Base-by-base conservation (phyloP, 2,797 vertebrate genomes). In the Spea hammondii region DNA sequence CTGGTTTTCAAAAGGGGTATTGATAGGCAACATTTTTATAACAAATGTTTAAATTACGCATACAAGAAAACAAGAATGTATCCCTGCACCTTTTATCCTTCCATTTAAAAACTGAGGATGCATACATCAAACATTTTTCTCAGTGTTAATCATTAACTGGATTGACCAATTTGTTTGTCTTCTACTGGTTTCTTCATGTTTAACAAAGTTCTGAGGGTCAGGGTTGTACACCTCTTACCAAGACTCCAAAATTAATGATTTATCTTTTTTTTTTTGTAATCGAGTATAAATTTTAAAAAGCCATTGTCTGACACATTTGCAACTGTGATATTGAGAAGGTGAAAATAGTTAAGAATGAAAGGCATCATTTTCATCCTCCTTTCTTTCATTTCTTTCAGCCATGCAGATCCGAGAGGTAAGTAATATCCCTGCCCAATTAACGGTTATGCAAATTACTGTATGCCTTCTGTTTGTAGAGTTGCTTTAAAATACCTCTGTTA, bases 391-490 rank as follows among this genome's bases (percentile, higher is more conserved):
- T 67, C 64, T 10, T 10, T 72, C 53, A 72, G 62, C 53, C 60
- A 81, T 81, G 79, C 74, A 10, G 79, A 81, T 48, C 69, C 69
- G 4, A 72, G 79, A 81, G 79, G 79, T 81, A 77, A 77, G 47
- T 5, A 3, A 50, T 8, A 68, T 60, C 51, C 8, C 57, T 51
- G 55, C 73, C n/a, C 68, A 57, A 8, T 59, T 71, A 48, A 17
- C 4, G 0, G 11, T 1, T 47, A 45, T 17, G 10, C 14, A 50
- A 67, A 65, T 11, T 17, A 8, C n/a, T 17, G 59, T 6, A 62
- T 54, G 11, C 7, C 7, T 32, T n/a, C n/a, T 5, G 46, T 70
- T 72, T 48, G 65, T 48, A 9, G 8, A 5, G 9, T 13, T 78
- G 60, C 64, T n/a, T 65, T 17, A 46, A 7, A 45, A 5, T 46